Base-by-base conservation (phyloP, 2,888 invertebrate genomes). In the Ypsolopha scabrella region DNA sequence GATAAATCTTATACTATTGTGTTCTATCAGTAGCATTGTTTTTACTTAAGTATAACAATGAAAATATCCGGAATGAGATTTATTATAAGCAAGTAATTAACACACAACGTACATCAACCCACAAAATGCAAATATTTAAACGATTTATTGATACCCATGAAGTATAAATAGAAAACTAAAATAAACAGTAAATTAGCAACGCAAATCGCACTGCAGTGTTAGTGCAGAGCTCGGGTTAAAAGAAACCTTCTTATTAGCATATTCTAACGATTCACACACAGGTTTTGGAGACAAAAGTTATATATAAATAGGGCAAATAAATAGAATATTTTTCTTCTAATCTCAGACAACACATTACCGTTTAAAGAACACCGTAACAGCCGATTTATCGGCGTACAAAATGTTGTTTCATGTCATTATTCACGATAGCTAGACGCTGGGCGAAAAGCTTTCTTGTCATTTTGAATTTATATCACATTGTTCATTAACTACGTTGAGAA, bases 121-220 rank as follows among this genome's bases (percentile, higher is more conserved):
- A 43, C 43, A 43, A 43, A 14, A 14, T 13, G 13, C 43, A 13
- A 14, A 43, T 14, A 43, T n/a, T 13, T 13, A 14, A 38, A 9
- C 34, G 8, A 50, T 50, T 50, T 43, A 50, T 43, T 43, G 41
- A 10, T 41, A 37, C 48, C 48, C 41, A 48, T 43, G 37, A 14
- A 46, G 39, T 44, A 48, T n/a, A n/a, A n/a, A n/a, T n/a, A n/a
- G n/a, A 36, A 44, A 39, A 48, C 36, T 34, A 44, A 48, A 41
- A 46, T 41, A 49, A 47, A 48, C 55, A 64, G 56, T 67, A 71
- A 82, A 85, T 81, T 83, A 80, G 83, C 85, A 85, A 82, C 72
- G 74, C 82, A 85, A 83, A 85, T 83, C 80, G 80, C 83, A 86
- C 79, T 86, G 86, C 86, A 85, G 86, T 80, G 50, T 71, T 75